Conservation (phyloP, 2,888 invertebrate species). For the Sesia apiformis region DNA sequence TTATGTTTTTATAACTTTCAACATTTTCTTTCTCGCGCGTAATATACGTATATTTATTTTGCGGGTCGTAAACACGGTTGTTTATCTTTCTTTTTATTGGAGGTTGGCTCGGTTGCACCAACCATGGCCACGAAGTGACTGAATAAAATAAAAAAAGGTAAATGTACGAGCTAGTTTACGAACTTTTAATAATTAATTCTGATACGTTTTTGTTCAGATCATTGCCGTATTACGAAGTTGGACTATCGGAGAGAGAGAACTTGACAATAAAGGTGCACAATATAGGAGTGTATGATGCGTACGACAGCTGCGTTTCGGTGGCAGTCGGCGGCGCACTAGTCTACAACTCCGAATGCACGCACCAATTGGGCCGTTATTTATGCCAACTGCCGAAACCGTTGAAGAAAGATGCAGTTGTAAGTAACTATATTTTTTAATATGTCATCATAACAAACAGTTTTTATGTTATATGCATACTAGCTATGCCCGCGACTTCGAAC, state of each 20-base stretch:
- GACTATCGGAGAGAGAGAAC: constrained; percentile 20
- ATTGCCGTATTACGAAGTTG: constrained; percentile 18
- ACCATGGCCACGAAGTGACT: no score
- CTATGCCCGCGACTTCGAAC: no score
- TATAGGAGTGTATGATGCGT: constrained; percentile 22
- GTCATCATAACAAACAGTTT: no score
- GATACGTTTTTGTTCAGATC: background rate
- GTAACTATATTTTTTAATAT: background rate
- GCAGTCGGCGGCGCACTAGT: constrained; percentile 23
- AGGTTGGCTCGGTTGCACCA: no score
- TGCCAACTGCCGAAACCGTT: constrained; percentile 25
- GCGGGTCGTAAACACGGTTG: no score
- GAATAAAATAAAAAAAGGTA: no score
- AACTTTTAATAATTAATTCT: background rate
- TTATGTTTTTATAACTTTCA: no score
- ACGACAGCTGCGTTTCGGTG: constrained; percentile 25
- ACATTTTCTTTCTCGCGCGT: no score
- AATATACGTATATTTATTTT: no score
- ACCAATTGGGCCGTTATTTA: constrained; percentile 12
- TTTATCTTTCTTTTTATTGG: no score
- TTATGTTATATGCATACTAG: no score
- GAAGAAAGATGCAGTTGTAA: constrained; percentile 18
- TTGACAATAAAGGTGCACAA: constrained; percentile 25
- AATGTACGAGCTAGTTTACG: background rate
- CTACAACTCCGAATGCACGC: constrained; percentile 10